Percentiles rank a stretch among this genome's conserved stretches.
phyloP scores from a whole-genome alignment of 2,113 vertebrate genomes.

The Corythaixoides concolor region DNA sequence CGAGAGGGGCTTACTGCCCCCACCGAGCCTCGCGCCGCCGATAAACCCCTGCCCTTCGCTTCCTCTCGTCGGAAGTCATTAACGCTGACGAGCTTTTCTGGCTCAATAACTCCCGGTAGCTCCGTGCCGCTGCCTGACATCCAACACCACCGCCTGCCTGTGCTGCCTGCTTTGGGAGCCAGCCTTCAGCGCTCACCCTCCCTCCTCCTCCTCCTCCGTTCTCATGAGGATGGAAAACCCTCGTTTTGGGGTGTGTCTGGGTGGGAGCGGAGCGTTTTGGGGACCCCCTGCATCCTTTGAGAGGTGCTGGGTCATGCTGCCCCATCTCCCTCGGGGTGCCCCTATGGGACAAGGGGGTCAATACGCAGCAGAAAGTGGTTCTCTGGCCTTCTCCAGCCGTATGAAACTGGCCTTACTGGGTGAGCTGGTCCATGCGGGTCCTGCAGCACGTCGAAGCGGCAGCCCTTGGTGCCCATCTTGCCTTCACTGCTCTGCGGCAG shows the following conservation, averaged over 20 bases:
- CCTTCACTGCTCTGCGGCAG: accelerated
- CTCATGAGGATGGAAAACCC: not conserved
- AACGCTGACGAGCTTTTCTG: slow-evolving; percentile 32
- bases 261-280: not conserved
- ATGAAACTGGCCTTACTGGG: not conserved
- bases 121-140: not conserved
- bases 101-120: slow-evolving; percentile 40
- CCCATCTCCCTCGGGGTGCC: accelerated
- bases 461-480: not conserved
- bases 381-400: accelerated
- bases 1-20: not conserved
- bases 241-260: accelerated
- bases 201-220: not conserved
- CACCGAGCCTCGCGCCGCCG: accelerated
- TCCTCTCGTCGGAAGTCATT: slow-evolving; percentile 65
- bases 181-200: not conserved
- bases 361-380: accelerated
- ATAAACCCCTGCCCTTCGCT: slow-evolving; percentile 41
- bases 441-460: accelerated
- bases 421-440: accelerated
- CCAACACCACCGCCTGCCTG: not conserved
- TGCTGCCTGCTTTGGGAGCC: not conserved
- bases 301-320: not conserved
- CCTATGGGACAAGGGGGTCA: not conserved
- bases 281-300: not conserved